A percentile compares a stretch with the other conserved stretches of the same genome.
Conservation (phyloP, 1,140 invertebrate species). For the Leptestheria dahalacensis region DNA sequence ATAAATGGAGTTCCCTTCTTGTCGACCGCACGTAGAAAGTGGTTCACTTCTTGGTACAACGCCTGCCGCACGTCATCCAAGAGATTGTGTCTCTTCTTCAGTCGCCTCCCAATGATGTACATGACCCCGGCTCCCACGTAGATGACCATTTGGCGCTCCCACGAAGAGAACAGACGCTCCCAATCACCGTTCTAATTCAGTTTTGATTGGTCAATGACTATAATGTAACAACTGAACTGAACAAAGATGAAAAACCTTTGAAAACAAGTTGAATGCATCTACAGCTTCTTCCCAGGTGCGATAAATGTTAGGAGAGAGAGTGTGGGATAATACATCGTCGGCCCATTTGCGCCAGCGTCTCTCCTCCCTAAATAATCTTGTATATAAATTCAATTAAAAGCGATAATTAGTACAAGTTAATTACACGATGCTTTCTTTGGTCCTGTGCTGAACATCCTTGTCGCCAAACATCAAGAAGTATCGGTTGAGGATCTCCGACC, state of each 20-base stretch:
- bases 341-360: constrained; percentile 90
- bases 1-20: constrained; percentile 50
- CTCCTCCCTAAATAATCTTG: constrained; percentile 54
- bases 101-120: constrained; percentile 76
- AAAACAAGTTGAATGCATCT: constrained; percentile 83
- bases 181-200: constrained; percentile 63
- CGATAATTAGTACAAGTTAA: constrained; percentile 23
- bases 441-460: constrained; percentile 32
- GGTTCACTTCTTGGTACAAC: constrained; percentile 72
- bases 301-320: constrained; percentile 94
- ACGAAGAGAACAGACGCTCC: constrained; percentile 69
- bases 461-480: constrained; percentile 85
- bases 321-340: constrained; percentile 77
- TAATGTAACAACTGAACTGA: not conserved
- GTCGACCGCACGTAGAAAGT: constrained; percentile 58
- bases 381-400: constrained; percentile 10
- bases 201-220: constrained; percentile 8
- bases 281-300: constrained; percentile 65
- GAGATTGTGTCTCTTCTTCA: constrained; percentile 75
- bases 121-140: constrained; percentile 86
- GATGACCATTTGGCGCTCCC: constrained; percentile 75
- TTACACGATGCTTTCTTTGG: constrained; percentile 46
- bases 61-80: constrained; percentile 77
- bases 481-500: constrained; percentile 75
- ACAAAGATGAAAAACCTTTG: constrained; percentile 36